These are phyloP conservation scores for Lagodon rhomboides DNA, from an alignment of 2,797 vertebrate genomes.

Conservation along the genomic window DNA sequence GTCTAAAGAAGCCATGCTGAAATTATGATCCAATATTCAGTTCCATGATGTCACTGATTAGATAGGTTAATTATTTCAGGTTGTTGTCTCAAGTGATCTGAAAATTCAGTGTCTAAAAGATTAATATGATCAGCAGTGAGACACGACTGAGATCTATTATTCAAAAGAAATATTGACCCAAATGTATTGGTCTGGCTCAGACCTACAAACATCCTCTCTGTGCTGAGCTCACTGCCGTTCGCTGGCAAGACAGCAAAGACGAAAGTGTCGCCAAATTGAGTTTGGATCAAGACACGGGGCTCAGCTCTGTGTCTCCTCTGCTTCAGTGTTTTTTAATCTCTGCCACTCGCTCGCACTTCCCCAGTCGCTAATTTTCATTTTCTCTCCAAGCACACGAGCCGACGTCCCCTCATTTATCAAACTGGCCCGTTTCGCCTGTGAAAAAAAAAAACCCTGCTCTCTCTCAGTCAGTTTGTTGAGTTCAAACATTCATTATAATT, in stretches of 20 bases:
- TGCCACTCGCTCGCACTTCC: conserved; percentile 1
- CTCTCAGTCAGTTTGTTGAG: not conserved
- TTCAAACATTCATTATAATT: conserved; percentile 1
- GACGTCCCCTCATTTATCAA: conserved; percentile 33
- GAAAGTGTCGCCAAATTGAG: conserved; percentile 13
- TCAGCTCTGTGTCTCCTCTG: conserved; percentile 15
- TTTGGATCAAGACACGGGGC: conserved; percentile 8
- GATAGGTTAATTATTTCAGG: not conserved
- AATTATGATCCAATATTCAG: not conserved
- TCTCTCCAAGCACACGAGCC: not conserved
- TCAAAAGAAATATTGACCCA: conserved; percentile 9
- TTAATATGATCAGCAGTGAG: not conserved
- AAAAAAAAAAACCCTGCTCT: not conserved
- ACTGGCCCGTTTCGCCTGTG: conserved; percentile 5
- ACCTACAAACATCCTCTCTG: not conserved
- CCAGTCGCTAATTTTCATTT: conserved; percentile 20
- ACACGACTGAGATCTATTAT: conserved; percentile 8
- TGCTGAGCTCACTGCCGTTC: not conserved
- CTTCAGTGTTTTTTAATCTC: not conserved
- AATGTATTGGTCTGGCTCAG: conserved; percentile 3
- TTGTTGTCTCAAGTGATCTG: not conserved
- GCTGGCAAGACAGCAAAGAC: conserved; percentile 7
- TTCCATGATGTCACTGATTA: not conserved
- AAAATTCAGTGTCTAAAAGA: conserved; percentile 4
- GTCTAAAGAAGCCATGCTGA: not conserved